Evolutionary conservation across 2,888 invertebrate species (phyloP).

Genomic region (Quadroppia sp.): DNA sequence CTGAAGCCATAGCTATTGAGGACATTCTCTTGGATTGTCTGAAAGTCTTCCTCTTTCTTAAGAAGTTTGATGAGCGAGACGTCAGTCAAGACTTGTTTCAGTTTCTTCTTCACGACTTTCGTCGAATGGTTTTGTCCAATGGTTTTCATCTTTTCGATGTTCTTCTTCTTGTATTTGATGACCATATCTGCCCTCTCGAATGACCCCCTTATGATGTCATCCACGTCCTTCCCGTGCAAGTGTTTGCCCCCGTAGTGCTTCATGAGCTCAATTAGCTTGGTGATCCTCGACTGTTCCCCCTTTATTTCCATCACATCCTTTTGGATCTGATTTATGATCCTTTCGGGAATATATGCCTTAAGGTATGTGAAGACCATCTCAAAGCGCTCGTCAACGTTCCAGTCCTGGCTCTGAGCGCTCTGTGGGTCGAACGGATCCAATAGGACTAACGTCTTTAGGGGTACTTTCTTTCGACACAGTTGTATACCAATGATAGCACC

Average conservation of each 20-base stretch:
- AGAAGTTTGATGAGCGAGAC: slow-evolving; percentile 37
- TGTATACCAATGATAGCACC: slow-evolving; percentile 73
- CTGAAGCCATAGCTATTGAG: slow-evolving; percentile 34
- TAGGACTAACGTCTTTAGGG: slow-evolving; percentile 29
- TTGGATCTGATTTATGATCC: slow-evolving; percentile 24
- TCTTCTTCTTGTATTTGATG: slow-evolving; percentile 40
- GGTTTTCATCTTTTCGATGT: slow-evolving; percentile 31
- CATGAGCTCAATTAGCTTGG: slow-evolving; percentile 32
- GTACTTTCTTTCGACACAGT: slow-evolving; percentile 37
- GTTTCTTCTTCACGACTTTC: slow-evolving; percentile 34
- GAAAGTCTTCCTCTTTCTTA: slow-evolving; percentile 31
- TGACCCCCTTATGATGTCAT: slow-evolving; percentile 40
- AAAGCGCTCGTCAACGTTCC: slow-evolving; percentile 35
- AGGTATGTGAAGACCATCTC: slow-evolving; percentile 39
- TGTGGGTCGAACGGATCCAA: slow-evolving; percentile 38
- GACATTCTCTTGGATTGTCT: neutral
- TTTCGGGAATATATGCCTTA: slow-evolving; percentile 24
- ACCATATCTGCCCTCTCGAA: slow-evolving; percentile 40
- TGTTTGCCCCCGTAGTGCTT: slow-evolving; percentile 39
- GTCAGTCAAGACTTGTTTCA: slow-evolving; percentile 35
- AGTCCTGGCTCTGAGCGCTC: slow-evolving; percentile 19
- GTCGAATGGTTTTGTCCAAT: neutral
- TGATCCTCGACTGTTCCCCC: slow-evolving; percentile 27
- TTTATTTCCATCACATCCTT: slow-evolving; percentile 37
- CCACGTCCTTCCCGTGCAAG: slow-evolving; percentile 36